These are phyloP conservation scores for Corbicula japonica DNA, from an alignment of 2,888 invertebrate genomes.

Conservation along the genomic window DNA sequence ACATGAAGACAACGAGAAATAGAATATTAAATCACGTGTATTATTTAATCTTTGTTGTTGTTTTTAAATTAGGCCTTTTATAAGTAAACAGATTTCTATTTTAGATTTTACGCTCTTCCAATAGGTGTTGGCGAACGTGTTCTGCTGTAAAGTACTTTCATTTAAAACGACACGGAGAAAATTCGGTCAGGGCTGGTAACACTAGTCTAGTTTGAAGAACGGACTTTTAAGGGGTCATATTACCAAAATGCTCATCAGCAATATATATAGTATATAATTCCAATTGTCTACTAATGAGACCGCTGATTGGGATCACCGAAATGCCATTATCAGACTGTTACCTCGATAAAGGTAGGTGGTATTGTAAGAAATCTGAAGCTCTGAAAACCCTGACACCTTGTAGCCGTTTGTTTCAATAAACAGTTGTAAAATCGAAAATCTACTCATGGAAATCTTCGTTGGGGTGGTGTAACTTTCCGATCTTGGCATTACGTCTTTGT, in stretches of 20 bases:
- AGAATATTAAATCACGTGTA: too few relatives aligned
- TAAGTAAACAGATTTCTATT: too few relatives aligned
- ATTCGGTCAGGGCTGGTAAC: too few relatives aligned
- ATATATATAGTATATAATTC: slow-evolving; percentile 23
- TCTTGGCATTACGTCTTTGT: slow-evolving; percentile 40
- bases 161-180: too few relatives aligned
- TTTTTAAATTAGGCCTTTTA: too few relatives aligned
- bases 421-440: slow-evolving; percentile 14
- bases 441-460: slow-evolving; percentile 24
- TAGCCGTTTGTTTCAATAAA: slow-evolving; percentile 4
- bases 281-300: not conserved
- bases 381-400: not conserved
- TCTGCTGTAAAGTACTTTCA: too few relatives aligned
- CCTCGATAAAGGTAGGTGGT: slow-evolving; percentile 13
- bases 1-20: too few relatives aligned
- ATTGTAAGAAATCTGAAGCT: slow-evolving; percentile 8
- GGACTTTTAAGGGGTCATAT: too few relatives aligned
- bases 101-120: too few relatives aligned
- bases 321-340: slow-evolving; percentile 6
- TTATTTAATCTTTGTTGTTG: too few relatives aligned
- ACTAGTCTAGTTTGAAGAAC: too few relatives aligned
- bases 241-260: slow-evolving; percentile 20
- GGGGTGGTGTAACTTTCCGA: slow-evolving; percentile 5
- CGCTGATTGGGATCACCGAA: not conserved
- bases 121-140: too few relatives aligned